Percentiles rank a stretch among this genome's conserved stretches.
Conservation (phyloP, 2,113 vertebrate genomes). For the Melanerpes aurifrons region DNA sequence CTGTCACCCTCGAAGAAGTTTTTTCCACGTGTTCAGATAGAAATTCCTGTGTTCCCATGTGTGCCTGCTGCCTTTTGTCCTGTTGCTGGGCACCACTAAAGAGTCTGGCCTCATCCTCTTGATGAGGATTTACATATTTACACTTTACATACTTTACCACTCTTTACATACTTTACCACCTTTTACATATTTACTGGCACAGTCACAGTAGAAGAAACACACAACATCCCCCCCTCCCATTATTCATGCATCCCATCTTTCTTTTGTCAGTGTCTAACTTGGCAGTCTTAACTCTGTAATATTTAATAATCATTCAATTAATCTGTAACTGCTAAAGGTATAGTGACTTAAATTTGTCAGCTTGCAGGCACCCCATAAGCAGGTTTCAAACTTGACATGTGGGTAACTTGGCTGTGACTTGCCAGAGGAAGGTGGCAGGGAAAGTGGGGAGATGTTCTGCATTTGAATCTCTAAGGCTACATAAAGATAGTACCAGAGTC, state of each 20-base stretch:
- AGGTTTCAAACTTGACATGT: rapidly evolving
- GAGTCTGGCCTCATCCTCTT: too few species aligned
- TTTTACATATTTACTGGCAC: too few species aligned
- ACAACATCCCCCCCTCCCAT: too few species aligned
- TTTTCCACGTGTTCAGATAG: too few species aligned
- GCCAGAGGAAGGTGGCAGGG: background rate
- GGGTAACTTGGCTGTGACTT: background rate
- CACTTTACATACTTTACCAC: too few species aligned
- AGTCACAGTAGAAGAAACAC: background rate
- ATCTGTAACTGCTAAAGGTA: background rate
- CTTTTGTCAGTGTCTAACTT: too few species aligned
- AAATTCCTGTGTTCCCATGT: too few species aligned
- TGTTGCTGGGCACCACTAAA: too few species aligned
- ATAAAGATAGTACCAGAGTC: background rate
- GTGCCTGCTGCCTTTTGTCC: too few species aligned
- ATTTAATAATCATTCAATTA: background rate
- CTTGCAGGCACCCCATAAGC: background rate
- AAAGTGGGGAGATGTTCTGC: background rate
- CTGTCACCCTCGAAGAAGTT: too few species aligned
- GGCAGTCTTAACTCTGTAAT: rapidly evolving
- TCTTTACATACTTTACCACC: too few species aligned
- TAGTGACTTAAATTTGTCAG: rapidly evolving
- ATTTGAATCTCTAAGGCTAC: background rate
- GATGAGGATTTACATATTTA: too few species aligned
- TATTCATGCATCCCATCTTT: rapidly evolving